Evolutionary conservation across 2,113 vertebrate genomes (phyloP), one percentile per base, ranked within the genome.

Genomic region (Nibea albiflora): DNA sequence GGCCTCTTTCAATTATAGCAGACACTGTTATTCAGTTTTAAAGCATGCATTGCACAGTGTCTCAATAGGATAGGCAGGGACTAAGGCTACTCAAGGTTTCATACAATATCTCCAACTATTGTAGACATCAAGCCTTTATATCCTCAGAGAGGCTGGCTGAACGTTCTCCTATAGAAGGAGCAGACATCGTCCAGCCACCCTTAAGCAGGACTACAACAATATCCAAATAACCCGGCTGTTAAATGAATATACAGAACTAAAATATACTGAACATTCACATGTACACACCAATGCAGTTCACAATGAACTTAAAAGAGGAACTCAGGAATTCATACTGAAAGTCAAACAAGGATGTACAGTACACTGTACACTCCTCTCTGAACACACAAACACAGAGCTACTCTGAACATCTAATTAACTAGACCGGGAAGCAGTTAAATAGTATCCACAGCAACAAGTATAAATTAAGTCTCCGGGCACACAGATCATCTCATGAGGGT

Each of bases 251-350:
- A 42, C 15, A 57, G 9, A 17, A n/a, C 31, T 7, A 6, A 35
- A 35, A 35, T 7, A 35, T 35, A 35, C 31, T 3, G 0, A n/a
- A 19, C 11, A 14, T 39, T 19, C 15, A 12, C 11, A 49, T 39
- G 24, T 2, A 57, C 14, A 42, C 8, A 39, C 0, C 7, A 7
- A 2, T 50, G 16, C 49, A 61, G 35, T 2, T 5, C 2, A 42
- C 4, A 58, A 12, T 8, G 49, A 35, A 52, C 24, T 44, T 11
- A 2, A 2, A 77, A 74, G 78, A 69, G 71, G 79, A 88, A 80
- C 39, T 28, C 5, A 65, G 47, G 3, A 31, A 64, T 42, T 68
- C 39, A 67, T 17, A 47, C 15, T 17, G 31, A 11, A 57, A 28
- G 62, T 66, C 4, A 42, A 76, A 76, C 22, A 77, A 61, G 17